Evolutionary conservation across 2,113 vertebrate genomes (phyloP), one percentile per base, ranked within the genome.

Genomic region (Nothobranchius furzeri): DNA sequence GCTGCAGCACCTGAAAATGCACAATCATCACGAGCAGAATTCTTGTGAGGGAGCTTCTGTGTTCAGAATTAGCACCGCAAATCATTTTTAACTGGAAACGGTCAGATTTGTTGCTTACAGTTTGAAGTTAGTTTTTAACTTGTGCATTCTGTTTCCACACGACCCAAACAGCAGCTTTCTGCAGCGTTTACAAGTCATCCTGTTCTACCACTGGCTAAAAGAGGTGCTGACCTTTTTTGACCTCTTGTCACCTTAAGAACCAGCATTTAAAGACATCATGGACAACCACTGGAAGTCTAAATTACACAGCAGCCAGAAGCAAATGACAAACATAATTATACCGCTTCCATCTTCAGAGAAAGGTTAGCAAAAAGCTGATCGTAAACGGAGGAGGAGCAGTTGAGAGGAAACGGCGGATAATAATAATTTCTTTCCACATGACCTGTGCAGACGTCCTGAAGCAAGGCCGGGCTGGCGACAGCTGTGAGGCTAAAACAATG

Each of bases 241-340:
- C 88, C 87, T 76, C 59, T n/a, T 46, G 59, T 86, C 65, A 68
- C 68, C 76, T 85, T 56, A 68, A 77, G 91, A 78, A 83, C 74
- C 85, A 72, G 81, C 72, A 82, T 88, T 80, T 86, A 83, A 88
- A 72, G 65, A 85, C 78, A 88, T 86, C 74, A 74, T 43, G 82
- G 74, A 79, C 14, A 47, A 78, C 83, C 60, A 40, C 83, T 87
- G 74, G 68, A 87, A 89, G 89, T 83, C 85, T 78, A 90, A 92
- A 93, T 91, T 91, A 91, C 78, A 93, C 72, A 58, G 85, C 83
- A 86, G 79, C 78, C 40, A 67, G 68, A 72, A 78, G 75, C 89
- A 78, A 90, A 85, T 88, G 91, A 86, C 84, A 85, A 83, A 78
- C 74, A 76, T 91, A 92, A 93, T 93, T 92, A 91, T 64, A 91